These are phyloP conservation scores for Lasioglossum malachurum DNA, from an alignment of 2,888 invertebrate species.

Conservation along the genomic window DNA sequence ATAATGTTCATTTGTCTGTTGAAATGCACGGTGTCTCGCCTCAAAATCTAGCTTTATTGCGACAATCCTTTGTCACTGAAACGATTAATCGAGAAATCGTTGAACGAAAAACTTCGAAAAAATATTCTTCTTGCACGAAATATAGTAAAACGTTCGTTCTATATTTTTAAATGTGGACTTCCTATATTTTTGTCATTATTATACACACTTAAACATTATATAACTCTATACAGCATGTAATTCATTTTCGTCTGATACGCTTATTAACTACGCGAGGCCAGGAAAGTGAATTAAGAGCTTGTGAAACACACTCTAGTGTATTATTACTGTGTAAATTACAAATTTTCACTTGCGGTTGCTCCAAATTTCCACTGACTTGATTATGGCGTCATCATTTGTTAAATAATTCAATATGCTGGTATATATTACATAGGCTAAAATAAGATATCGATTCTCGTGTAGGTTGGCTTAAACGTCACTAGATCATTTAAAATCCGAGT, in stretches of 20 bases:
- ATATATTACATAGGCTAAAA: too few relatives aligned
- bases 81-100: background rate
- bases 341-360: background rate
- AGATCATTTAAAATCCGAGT: too few relatives aligned
- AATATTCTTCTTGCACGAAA: background rate
- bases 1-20: background rate
- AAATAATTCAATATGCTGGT: background rate
- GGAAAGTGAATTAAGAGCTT: background rate
- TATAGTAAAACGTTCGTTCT: background rate
- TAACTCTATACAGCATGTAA: background rate
- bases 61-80: background rate
- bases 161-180: background rate
- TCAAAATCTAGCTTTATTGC: background rate
- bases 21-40: background rate
- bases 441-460: too few relatives aligned
- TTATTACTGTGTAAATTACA: background rate
- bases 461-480: too few relatives aligned
- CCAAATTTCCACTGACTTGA: background rate
- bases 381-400: background rate
- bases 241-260: background rate
- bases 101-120: background rate
- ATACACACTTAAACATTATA: background rate
- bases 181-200: background rate
- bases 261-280: background rate
- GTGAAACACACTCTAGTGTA: background rate